Evolutionary conservation across 1,140 invertebrate genomes (phyloP), one percentile per base, ranked within the genome.

Genomic region (Heliconius nattereri): DNA sequence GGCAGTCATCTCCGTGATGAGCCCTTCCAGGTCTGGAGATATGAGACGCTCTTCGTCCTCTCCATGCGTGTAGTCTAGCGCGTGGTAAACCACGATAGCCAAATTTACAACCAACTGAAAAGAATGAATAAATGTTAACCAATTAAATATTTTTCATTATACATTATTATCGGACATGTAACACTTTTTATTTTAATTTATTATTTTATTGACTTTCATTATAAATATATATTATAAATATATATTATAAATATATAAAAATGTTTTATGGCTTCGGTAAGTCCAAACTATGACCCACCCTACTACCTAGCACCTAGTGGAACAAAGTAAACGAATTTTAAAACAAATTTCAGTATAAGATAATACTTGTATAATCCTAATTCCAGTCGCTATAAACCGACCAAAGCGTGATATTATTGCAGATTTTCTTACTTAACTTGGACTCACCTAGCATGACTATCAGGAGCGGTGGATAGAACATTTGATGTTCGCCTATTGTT

Each of bases 11-110:
- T 96, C 95, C 81, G 96, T 97, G 83, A 99, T 98, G 19, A 99
- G 96, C 40, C 96, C 95, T 92, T 98, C 98, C 71, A 99, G 95
- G 85, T 98, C 97, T 19, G 96, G 96, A 83, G 97, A 98, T 78
- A 99, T 96, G 83, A 96, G 96, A 79, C 97, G 95, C 94, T 99
- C 98, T 91, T 98, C 98, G 79, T 97, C 96, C 84, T 97, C 96
- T 71, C 96, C 95, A 87, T 98, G 94, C 81, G 97, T 97, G 95
- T 97, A 98, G 92, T 98, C 98, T 86, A 99, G 94, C n/a, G 98
- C 98, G 81, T 96, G 96, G 94, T 97, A 99, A 78, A 99, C 96
- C 78, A 98, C 95, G 78, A 97, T 92, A 8, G 98, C 98, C 86
- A 99, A 90, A 80, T 97, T 97, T 79, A 96, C 96, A 79, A 98